Evolutionary conservation across 2,797 vertebrate genomes (phyloP).

Genomic region (Helicolenus hilgendorfi): DNA sequence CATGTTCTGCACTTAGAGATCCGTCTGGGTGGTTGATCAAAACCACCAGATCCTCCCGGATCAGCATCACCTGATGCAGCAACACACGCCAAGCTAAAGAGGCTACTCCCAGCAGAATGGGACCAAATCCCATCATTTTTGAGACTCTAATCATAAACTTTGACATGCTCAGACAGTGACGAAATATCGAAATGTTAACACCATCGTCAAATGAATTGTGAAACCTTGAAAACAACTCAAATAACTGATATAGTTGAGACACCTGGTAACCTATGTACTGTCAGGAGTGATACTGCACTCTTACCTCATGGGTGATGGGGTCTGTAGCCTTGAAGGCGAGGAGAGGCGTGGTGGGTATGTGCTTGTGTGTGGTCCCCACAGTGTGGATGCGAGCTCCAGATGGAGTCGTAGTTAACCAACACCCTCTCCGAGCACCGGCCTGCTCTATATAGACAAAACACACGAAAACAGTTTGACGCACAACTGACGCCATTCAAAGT

Average conservation of each 20-base stretch:
- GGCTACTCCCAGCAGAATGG: not conserved
- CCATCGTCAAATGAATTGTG: not conserved
- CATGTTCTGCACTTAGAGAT: slow-evolving; percentile 91
- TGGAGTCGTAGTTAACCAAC: slow-evolving; percentile 94
- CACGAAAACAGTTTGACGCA: not conserved
- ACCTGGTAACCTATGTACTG: not conserved
- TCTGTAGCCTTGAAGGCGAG: slow-evolving; percentile 91
- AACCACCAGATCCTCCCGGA: slow-evolving; percentile 93
- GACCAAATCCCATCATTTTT: not conserved
- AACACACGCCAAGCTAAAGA: not conserved
- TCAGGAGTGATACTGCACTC: not conserved
- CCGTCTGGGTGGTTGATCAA: slow-evolving; percentile 89
- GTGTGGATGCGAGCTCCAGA: slow-evolving; percentile 90
- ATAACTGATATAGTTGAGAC: not conserved
- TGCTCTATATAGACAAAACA: slow-evolving; percentile 79
- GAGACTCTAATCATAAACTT: not conserved
- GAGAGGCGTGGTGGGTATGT: slow-evolving; percentile 65
- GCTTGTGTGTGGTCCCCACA: slow-evolving; percentile 71
- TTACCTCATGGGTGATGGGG: slow-evolving; percentile 92
- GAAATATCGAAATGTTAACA: not conserved
- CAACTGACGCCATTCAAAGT: not conserved
- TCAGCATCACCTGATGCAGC: slow-evolving; percentile 91
- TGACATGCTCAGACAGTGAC: not conserved
- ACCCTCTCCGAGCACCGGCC: slow-evolving; percentile 65
- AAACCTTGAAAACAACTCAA: not conserved